These are phyloP conservation scores for Neodon shergylaensis DNA, from an alignment of 2,113 vertebrate species.

Conservation along the genomic window DNA sequence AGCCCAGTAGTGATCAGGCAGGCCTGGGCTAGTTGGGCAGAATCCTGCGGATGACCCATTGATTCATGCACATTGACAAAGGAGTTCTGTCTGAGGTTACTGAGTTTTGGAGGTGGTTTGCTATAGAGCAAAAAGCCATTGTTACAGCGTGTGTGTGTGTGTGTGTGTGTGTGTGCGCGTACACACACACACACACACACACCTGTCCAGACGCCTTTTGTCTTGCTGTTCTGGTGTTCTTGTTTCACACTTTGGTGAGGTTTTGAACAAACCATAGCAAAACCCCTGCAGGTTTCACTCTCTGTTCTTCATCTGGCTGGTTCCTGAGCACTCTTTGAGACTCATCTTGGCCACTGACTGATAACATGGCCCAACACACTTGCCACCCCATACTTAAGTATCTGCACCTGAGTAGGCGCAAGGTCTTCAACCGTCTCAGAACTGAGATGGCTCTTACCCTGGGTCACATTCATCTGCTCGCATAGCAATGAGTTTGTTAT, in stretches of 20 bases:
- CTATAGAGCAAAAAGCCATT: not conserved
- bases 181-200: too few species aligned
- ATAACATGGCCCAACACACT: not conserved
- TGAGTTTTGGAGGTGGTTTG: not conserved
- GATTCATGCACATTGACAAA: not conserved
- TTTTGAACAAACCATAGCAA: not conserved
- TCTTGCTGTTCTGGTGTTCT: not conserved
- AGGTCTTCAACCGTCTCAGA: not conserved
- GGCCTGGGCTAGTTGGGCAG: not conserved
- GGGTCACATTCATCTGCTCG: not conserved
- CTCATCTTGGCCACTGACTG: not conserved
- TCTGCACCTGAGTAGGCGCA: not conserved
- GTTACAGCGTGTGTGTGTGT: fast-evolving
- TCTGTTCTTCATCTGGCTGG: not conserved
- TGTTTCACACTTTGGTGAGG: too few species aligned
- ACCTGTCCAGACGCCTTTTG: not conserved
- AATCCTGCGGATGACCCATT: not conserved
- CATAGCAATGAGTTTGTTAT: not conserved
- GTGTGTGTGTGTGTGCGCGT: fast-evolving
- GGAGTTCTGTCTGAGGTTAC: not conserved
- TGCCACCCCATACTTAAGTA: fast-evolving
- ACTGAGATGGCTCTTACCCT: not conserved
- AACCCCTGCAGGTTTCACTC: not conserved
- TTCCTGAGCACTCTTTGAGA: not conserved
- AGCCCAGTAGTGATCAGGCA: not conserved